Conservation (phyloP, 2,797 vertebrate species). For the Mergus octosetaceus region DNA sequence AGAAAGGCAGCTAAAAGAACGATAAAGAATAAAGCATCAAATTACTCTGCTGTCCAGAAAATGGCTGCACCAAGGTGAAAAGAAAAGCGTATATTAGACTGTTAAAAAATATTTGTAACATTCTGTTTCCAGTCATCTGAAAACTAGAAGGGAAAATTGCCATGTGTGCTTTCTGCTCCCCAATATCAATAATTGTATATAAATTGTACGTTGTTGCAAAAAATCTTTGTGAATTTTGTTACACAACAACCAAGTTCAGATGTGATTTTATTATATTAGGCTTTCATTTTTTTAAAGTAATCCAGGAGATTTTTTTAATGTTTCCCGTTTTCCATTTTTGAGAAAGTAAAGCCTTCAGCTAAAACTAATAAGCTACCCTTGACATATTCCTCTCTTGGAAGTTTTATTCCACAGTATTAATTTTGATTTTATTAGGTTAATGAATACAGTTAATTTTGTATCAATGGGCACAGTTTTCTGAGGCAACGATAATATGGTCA, state of each 20-base stretch:
- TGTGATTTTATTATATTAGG: background rate
- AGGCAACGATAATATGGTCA: background rate
- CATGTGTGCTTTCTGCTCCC: background rate
- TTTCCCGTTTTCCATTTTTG: background rate
- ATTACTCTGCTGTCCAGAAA: background rate
- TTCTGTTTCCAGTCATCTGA: background rate
- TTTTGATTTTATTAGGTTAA: background rate
- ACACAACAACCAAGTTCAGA: background rate
- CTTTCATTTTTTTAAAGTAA: background rate
- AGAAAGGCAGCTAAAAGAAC: background rate
- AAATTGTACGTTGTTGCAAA: background rate
- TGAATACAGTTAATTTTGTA: background rate
- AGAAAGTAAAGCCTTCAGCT: background rate
- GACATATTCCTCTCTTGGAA: background rate
- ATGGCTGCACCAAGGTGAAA: background rate
- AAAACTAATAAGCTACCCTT: background rate
- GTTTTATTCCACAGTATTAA: background rate
- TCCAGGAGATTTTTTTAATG: background rate
- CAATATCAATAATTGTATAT: background rate
- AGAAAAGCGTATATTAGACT: background rate
- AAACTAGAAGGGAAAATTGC: background rate
- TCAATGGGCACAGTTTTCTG: background rate
- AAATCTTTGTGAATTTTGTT: background rate
- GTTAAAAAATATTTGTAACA: background rate
- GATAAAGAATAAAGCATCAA: background rate